A percentile compares a stretch with the other conserved stretches of the same genome.
Conservation (phyloP, 2,797 vertebrate species). For the Manis javanica region DNA sequence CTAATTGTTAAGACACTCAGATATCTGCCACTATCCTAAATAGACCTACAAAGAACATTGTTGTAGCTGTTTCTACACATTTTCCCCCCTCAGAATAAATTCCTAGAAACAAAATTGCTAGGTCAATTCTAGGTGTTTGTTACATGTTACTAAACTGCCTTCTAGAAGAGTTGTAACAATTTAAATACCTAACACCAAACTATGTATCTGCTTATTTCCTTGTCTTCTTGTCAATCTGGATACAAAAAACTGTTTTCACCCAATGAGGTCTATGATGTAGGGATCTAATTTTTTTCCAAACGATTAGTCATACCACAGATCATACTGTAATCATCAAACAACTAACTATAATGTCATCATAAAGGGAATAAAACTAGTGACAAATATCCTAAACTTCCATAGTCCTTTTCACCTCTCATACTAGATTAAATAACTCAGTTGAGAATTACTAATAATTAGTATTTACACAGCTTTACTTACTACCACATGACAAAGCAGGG, state of each 20-base stretch:
- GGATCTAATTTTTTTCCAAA: not conserved
- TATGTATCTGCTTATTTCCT: not conserved
- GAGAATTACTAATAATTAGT: slow-evolving; percentile 53
- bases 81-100: not conserved
- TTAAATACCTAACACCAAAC: not conserved
- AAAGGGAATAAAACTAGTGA: slow-evolving; percentile 13
- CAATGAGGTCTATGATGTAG: not conserved
- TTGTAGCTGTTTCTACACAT: not conserved
- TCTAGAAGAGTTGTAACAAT: not conserved
- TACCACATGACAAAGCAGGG: slow-evolving; percentile 12
- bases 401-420: slow-evolving; percentile 28
- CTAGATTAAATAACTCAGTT: not conserved
- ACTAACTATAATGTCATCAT: not conserved
- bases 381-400: slow-evolving; percentile 37
- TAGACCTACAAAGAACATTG: not conserved
- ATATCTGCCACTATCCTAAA: not conserved
- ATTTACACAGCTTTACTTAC: slow-evolving; percentile 28
- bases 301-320: not conserved
- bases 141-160: not conserved
- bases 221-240: not conserved
- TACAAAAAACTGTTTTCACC: not conserved
- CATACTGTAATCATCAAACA: not conserved
- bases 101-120: not conserved
- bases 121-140: not conserved
- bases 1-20: not conserved